Base-by-base conservation (phyloP, 2,797 vertebrate genomes). In the Liparis tanakae region DNA sequence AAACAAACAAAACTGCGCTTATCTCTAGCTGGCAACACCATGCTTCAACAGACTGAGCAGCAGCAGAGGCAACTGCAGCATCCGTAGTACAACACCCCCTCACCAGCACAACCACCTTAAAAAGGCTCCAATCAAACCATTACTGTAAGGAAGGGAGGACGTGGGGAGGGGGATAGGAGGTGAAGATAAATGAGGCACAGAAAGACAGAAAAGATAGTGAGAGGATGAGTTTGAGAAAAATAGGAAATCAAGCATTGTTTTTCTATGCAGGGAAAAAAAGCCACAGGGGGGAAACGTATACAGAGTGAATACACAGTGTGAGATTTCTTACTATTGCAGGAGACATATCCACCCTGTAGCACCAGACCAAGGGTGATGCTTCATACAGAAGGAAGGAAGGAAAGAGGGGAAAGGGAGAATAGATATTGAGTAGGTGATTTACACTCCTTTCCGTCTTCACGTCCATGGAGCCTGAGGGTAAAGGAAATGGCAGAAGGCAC, bases 401-500 rank as follows among this genome's bases (percentile, higher is more conserved):
- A 74, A 75, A 59, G 63, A 83, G 83, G 75, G 76, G 71, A 75
- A 71, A 84, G 68, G 48, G 76, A 85, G 81, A 82, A 51, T 71
- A 75, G 65, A 85, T 86, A 86, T 61, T 15, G 81, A 85, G 79
- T 74, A 65, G 59, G 81, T 92, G 91, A 93, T 92, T 92, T 92
- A 91, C 80, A 68, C 84, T 82, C 60, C 67, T 87, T 81, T 90
- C 82, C 63, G 79, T 88, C 88, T 85, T 85, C 17, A 20, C 85
- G 87, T 87, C 86, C 84, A 67, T 34, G 14, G 61, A 85, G 80
- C 91, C 88, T 64, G 61, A 39, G 87, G 92, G 90, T 55, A 83
- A 85, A 92, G 88, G 90, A 93, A 93, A 90, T 90, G 86, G 89
- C 87, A 87, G 87, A 88, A 91, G 87, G 79, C 80, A 79, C 64